These are phyloP conservation scores for Torymus texanus DNA, from an alignment of 2,888 invertebrate species.

Conservation along the genomic window DNA sequence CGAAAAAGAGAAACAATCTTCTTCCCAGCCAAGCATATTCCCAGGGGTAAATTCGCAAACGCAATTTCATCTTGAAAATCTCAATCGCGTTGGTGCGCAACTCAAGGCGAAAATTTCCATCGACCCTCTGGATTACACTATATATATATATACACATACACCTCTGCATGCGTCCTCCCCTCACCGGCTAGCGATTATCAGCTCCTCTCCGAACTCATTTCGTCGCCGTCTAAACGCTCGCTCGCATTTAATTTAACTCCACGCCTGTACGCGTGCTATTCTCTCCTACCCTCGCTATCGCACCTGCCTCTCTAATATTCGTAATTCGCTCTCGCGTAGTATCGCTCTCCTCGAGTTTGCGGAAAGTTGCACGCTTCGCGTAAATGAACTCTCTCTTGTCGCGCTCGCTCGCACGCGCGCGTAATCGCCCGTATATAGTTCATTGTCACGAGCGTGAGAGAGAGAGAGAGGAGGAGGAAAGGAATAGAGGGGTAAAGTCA, in stretches of 20 bases:
- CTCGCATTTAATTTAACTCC: constrained; percentile 30
- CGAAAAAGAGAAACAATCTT: too few species aligned
- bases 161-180: too few species aligned
- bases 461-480: too few species aligned
- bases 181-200: too few species aligned
- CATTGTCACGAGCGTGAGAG: constrained; percentile 8
- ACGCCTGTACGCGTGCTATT: too few species aligned
- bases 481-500: neutral
- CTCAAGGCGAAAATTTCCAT: too few species aligned
- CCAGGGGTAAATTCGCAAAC: too few species aligned
- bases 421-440: constrained; percentile 13
- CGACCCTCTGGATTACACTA: too few species aligned
- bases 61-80: too few species aligned
- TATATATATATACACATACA: too few species aligned
- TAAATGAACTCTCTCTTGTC: neutral
- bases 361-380: constrained; percentile 8
- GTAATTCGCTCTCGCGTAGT: constrained; percentile 3
- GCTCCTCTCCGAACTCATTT: neutral
- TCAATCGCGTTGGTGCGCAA: too few species aligned
- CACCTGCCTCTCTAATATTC: constrained; percentile 36
- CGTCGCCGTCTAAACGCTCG: constrained; percentile 12
- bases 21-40: too few species aligned
- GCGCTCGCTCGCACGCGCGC: neutral
- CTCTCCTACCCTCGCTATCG: neutral
- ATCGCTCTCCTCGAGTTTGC: constrained; percentile 25